Evolutionary conservation across 2,888 invertebrate species (phyloP).

Genomic region (Nemotelus nigrinus): DNA sequence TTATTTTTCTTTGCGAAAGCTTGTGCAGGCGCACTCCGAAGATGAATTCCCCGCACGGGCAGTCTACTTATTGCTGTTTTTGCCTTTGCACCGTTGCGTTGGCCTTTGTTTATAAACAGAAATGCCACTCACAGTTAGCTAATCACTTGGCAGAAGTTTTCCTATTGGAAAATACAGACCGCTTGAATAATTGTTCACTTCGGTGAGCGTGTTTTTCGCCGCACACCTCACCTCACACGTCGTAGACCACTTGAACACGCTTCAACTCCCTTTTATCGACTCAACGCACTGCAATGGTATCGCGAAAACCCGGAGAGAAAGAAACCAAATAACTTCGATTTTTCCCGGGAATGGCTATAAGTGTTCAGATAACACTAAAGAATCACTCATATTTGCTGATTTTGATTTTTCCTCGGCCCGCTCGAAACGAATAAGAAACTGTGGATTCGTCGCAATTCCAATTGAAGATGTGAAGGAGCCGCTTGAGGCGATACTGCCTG

Average conservation of each 20-base stretch:
- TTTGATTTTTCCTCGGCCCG: neutral
- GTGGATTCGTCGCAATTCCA: neutral
- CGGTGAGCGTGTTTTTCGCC: conserved; percentile 29
- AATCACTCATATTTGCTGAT: conserved; percentile 58
- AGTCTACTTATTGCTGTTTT: conserved; percentile 15
- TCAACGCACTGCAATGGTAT: conserved; percentile 15
- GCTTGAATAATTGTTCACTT: conserved; percentile 14
- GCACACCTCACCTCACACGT: conserved; percentile 21
- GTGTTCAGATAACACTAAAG: conserved; percentile 58
- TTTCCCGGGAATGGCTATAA: conserved; percentile 55
- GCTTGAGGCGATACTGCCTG: neutral
- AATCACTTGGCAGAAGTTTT: conserved; percentile 5
- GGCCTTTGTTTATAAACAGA: conserved; percentile 36
- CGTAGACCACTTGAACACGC: conserved; percentile 10
- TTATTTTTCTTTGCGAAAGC: too few relatives aligned
- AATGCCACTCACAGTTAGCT: conserved; percentile 22
- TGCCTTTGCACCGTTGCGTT: neutral
- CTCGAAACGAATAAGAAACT: neutral
- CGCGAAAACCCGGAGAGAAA: conserved; percentile 14
- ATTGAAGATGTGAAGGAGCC: neutral
- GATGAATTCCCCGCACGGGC: neutral
- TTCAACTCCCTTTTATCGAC: neutral
- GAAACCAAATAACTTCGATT: conserved; percentile 20
- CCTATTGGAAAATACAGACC: neutral
- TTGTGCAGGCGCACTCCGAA: too few relatives aligned